These are phyloP conservation scores for Vimba vimba DNA, from an alignment of 2,113 vertebrate species.

Conservation along the genomic window DNA sequence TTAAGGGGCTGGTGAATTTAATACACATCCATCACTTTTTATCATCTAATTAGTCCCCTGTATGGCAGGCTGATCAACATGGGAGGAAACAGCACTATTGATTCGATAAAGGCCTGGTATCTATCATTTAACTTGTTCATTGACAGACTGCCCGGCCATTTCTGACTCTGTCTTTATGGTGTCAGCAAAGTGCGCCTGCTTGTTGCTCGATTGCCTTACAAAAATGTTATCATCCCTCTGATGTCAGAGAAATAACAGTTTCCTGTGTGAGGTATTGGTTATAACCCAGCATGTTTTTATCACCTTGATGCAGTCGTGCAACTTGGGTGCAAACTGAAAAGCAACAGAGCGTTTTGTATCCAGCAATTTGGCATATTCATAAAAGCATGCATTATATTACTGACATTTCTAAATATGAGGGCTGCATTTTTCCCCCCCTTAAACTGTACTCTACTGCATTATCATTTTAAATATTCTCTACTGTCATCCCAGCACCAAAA, in stretches of 20 bases:
- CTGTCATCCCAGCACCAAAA: slow-evolving; percentile 6
- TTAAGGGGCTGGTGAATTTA: slow-evolving; percentile 84
- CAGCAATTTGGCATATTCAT: slow-evolving; percentile 8
- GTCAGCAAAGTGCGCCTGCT: slow-evolving; percentile 65
- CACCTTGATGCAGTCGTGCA: slow-evolving; percentile 13
- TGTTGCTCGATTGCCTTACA: slow-evolving; percentile 40
- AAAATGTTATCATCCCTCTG: slow-evolving; percentile 51
- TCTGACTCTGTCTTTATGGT: slow-evolving; percentile 70
- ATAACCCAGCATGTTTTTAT: slow-evolving; percentile 23
- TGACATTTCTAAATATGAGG: slow-evolving; percentile 13
- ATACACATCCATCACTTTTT: slow-evolving; percentile 98
- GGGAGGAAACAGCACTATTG: slow-evolving; percentile 83
- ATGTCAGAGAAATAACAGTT: slow-evolving; percentile 47
- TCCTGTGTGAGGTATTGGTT: slow-evolving; percentile 25
- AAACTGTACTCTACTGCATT: background rate
- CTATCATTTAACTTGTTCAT: slow-evolving; percentile 84
- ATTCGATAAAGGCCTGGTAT: slow-evolving; percentile 90
- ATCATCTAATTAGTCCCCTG: slow-evolving; percentile 96
- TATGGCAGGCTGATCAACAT: slow-evolving; percentile 87
- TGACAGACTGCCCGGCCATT: slow-evolving; percentile 61
- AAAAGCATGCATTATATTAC: background rate
- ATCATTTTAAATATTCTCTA: background rate
- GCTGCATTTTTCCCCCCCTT: background rate
- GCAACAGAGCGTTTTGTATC: background rate
- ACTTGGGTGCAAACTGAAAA: slow-evolving; percentile 27